Evolutionary conservation across 1,140 invertebrate genomes (phyloP).

Genomic region (Aphidius ervi): DNA sequence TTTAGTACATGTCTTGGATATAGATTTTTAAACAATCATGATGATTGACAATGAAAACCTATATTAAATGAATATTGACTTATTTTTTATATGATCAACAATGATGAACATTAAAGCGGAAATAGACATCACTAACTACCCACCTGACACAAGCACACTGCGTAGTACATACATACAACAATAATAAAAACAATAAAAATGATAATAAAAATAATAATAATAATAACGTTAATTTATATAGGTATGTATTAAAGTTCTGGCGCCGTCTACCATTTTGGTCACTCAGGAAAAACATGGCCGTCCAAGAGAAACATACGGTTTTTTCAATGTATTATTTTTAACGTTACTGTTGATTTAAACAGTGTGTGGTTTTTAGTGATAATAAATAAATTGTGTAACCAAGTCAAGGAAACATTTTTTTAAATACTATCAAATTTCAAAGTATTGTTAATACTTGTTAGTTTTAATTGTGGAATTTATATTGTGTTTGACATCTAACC

Average conservation of each 20-base stretch:
- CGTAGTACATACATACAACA: not conserved
- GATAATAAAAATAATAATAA: not conserved
- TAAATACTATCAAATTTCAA: not conserved
- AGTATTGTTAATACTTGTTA: not conserved
- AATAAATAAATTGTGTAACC: too few species aligned
- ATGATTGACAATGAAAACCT: too few species aligned
- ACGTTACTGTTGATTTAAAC: not conserved
- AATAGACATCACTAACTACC: too few species aligned
- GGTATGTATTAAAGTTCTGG: not conserved
- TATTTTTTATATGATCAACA: too few species aligned
- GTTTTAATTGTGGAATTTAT: not conserved
- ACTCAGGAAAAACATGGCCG: conserved; percentile 24
- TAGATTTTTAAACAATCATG: too few species aligned
- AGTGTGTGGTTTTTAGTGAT: too few species aligned
- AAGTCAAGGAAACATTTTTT: conserved; percentile 3
- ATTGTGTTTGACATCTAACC: conserved; percentile 19
- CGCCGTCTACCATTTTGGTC: conserved; percentile 16
- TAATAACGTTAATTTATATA: too few species aligned
- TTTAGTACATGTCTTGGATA: too few species aligned
- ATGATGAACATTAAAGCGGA: too few species aligned
- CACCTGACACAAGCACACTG: too few species aligned
- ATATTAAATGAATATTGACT: too few species aligned
- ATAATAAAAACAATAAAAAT: not conserved
- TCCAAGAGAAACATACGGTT: conserved; percentile 21
- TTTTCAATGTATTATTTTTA: conserved; percentile 19